Evolutionary conservation across 2,888 invertebrate genomes (phyloP), one percentile per base, ranked within the genome.

Genomic region (Limenitis camilla): DNA sequence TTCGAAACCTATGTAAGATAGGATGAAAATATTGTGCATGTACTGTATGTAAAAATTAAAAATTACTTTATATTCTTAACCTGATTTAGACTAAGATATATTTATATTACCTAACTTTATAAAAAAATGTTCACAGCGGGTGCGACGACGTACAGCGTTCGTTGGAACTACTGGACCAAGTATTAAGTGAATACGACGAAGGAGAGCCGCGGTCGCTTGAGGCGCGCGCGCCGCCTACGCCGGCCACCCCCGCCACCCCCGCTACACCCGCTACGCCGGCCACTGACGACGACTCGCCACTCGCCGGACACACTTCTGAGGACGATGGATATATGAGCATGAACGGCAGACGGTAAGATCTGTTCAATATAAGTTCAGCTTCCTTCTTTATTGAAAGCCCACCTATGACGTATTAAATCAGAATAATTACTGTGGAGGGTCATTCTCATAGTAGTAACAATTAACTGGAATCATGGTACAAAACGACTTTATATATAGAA

Each of bases 311-410:
- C 79, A 94, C 94, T 76, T 94, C 94, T 52, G 95, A 95, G 79
- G 95, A 95, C 90, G 95, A 95, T 90, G 95, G 95, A 79, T 95
- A 95, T 87, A 95, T 95, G 94, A 95, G 95, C 87, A 94, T 95
- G 91, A 95, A 95, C 91, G 95, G 95, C 66, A 91, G 94, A 77
- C 92, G 91, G 91, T 91, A 62, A n/a, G n/a, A n/a, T n/a, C n/a
- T 54, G 59, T 4, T 11, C 5, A 19, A 44, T 11, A n/a, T 6
- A 40, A 11, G 3, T 10, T 11, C 8, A 10, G 31, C 8, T 42
- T 19, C 6, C 19, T 40, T n/a, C n/a, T n/a, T n/a, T n/a, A n/a
- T n/a, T n/a, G n/a, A n/a, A n/a, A n/a, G n/a, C n/a, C n/a, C n/a
- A n/a, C n/a, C n/a, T n/a, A n/a, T n/a, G n/a, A n/a, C n/a, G n/a